Evolutionary conservation across 2,888 invertebrate species (phyloP), one percentile per base, ranked within the genome.

Genomic region (Halictus ligatus): DNA sequence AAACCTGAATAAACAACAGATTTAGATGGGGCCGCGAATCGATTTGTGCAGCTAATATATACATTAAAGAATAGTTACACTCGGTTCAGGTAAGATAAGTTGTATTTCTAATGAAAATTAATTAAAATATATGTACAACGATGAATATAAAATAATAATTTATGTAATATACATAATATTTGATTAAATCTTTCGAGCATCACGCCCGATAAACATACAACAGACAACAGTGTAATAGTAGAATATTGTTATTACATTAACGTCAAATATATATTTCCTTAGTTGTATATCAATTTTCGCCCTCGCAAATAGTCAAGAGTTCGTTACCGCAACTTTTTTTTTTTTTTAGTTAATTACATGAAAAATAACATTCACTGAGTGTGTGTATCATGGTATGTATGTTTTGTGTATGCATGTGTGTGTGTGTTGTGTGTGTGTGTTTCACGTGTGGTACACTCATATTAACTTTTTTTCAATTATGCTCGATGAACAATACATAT

Each of bases 181-280:
- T 94, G 92, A 94, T 93, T 94, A 92, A 94, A 92, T 92, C 92
- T 92, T 88, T 92, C 86, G 92, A 92, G 92, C 90, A 74, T 87
- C 79, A n/a, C 74, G 90, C 91, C 91, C 93, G 86, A 89, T 93
- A 92, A 94, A 93, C 93, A 92, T 94, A 94, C 93, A 94, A 94
- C 94, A 94, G 94, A 94, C 94, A 94, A 94, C 94, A 94, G 92
- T 94, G 92, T 93, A 94, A 93, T 92, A 93, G 93, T 94, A 94
- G 93, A 94, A 94, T 94, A 94, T 94, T 92, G 92, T 94, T 94
- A 94, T 92, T 94, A 94, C 92, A 93, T 91, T 94, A 94, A 94
- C 94, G 93, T 93, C 92, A 93, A 94, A 93, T 94, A 93, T 92
- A 92, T 92, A 89, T 89, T 91, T 89, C 86, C 90, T 90, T 92